Evolutionary conservation across 2,888 invertebrate species (phyloP).

Genomic region (Onchidella celtica): DNA sequence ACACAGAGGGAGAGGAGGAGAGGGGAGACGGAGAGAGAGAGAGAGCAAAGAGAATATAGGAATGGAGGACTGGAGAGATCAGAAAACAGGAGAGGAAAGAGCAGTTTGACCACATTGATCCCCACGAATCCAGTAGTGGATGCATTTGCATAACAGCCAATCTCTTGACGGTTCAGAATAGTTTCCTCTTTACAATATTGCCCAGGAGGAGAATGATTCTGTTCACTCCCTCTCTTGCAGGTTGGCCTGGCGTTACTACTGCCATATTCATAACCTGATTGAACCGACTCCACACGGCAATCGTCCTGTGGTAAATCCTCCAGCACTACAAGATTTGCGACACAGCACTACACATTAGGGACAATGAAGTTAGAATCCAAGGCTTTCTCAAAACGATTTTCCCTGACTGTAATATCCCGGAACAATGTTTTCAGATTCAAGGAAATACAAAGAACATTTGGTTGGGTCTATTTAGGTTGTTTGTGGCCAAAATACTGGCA

Average conservation of each 20-base stretch:
- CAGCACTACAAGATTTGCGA: not conserved
- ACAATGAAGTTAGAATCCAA: too few species aligned
- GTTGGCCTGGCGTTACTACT: not conserved
- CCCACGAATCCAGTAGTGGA: not conserved
- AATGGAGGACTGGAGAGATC: not conserved
- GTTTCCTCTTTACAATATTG: constrained; percentile 13
- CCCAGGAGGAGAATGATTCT: constrained; percentile 9
- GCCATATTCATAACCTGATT: constrained; percentile 25
- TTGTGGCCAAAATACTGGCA: too few species aligned
- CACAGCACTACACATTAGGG: too few species aligned
- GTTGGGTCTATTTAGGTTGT: too few species aligned
- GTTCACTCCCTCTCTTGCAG: not conserved
- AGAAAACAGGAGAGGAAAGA: not conserved
- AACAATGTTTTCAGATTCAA: too few species aligned
- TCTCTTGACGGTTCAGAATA: constrained; percentile 11
- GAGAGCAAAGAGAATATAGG: too few species aligned
- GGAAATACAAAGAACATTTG: too few species aligned
- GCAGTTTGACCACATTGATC: not conserved
- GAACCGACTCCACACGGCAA: not conserved
- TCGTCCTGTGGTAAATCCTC: not conserved
- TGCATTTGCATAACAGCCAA: constrained; percentile 23
- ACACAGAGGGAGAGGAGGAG: not conserved
- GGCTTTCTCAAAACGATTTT: too few species aligned
- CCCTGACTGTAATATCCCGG: too few species aligned
- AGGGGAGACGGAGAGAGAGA: not conserved